Evolutionary conservation across 2,113 vertebrate species (phyloP).

Genomic region (Grallaria varia): DNA sequence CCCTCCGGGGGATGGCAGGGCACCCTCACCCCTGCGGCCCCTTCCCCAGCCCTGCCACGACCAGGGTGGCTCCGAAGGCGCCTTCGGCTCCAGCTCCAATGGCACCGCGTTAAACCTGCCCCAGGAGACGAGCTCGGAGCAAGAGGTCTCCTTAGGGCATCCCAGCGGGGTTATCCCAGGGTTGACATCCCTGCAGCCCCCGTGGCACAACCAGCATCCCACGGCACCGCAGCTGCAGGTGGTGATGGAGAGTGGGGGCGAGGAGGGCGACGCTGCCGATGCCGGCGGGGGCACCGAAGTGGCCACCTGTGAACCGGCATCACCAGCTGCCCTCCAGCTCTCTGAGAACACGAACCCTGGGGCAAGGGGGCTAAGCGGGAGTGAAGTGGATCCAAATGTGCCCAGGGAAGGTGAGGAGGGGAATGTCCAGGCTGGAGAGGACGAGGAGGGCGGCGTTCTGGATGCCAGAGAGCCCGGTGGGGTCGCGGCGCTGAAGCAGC

Average conservation of each 20-base stretch:
- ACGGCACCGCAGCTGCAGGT: neutral
- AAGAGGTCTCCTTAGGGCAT: slow-evolving; percentile 66
- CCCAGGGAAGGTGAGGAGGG: slow-evolving; percentile 28
- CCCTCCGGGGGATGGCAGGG: slow-evolving; percentile 50
- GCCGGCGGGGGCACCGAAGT: rapidly evolving
- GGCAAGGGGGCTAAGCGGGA: slow-evolving; percentile 28
- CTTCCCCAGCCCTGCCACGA: neutral
- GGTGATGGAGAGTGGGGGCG: slow-evolving; percentile 18
- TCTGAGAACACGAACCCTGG: neutral
- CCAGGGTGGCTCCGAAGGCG: slow-evolving; percentile 8
- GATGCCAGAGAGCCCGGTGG: neutral
- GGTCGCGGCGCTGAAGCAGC: slow-evolving; percentile 74
- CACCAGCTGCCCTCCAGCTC: neutral
- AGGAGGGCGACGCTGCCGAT: neutral
- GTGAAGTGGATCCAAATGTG: neutral
- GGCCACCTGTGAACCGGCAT: neutral
- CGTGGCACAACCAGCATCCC: slow-evolving; percentile 64
- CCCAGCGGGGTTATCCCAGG: slow-evolving; percentile 56
- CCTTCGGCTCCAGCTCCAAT: slow-evolving; percentile 25
- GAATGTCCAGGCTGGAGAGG: neutral
- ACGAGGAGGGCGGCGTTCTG: neutral
- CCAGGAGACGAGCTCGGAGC: slow-evolving; percentile 58
- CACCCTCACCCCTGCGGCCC: neutral
- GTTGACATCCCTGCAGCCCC: slow-evolving; percentile 47
- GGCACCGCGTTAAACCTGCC: neutral